Conservation (phyloP, 2,888 invertebrate species). For the Zhuqinia jingwanae region DNA sequence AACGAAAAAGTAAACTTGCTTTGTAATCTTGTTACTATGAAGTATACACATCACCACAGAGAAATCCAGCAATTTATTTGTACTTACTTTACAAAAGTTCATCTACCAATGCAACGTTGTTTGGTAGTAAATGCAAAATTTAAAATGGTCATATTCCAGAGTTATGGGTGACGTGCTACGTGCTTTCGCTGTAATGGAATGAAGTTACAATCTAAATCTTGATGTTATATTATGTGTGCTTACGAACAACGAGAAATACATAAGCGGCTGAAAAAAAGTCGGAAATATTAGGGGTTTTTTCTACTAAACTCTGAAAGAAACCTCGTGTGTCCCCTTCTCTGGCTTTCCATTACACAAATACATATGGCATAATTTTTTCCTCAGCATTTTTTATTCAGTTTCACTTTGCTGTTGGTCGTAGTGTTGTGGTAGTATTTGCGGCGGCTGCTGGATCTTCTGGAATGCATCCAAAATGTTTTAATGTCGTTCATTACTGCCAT, state of each 20-base stretch:
- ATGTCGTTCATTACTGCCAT: slow-evolving; percentile 72
- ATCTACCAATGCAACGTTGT: too few species aligned
- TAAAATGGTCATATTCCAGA: slow-evolving; percentile 1
- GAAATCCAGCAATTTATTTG: too few species aligned
- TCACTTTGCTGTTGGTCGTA: slow-evolving; percentile 22
- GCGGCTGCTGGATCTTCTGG: slow-evolving; percentile 67
- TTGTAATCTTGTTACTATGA: too few species aligned
- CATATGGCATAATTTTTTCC: too few species aligned
- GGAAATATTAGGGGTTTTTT: not conserved
- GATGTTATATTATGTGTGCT: too few species aligned
- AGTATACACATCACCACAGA: too few species aligned
- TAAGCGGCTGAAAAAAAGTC: not conserved
- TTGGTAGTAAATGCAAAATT: slow-evolving; percentile 20
- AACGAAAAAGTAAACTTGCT: too few species aligned
- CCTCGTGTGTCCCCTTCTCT: not conserved
- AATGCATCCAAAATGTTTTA: slow-evolving; percentile 69
- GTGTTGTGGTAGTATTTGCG: slow-evolving; percentile 50
- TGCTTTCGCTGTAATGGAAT: slow-evolving; percentile 45
- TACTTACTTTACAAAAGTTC: too few species aligned
- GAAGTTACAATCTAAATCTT: slow-evolving; percentile 25
- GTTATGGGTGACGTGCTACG: slow-evolving; percentile 17
- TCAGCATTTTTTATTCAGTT: not conserved
- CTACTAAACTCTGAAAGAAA: not conserved
- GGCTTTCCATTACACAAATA: slow-evolving; percentile 7
- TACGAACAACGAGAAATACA: not conserved